Conservation (phyloP, 1,140 invertebrate genomes). For the Carcinoscorpius rotundicauda region DNA sequence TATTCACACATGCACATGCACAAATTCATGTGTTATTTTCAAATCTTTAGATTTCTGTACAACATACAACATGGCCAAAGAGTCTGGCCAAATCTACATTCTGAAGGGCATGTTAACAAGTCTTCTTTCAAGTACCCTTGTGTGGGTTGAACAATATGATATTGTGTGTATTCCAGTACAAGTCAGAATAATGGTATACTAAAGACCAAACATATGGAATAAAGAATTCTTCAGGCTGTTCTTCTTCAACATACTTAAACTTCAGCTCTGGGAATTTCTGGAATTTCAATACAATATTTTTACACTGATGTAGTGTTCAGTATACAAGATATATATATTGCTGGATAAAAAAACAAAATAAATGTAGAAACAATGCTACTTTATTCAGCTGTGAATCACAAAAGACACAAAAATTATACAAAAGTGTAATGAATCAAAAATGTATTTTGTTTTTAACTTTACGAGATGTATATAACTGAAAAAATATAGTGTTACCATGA, state of each 20-base stretch:
- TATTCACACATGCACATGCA: no score
- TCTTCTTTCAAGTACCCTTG: constrained; percentile 5
- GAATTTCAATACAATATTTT: constrained; percentile 27
- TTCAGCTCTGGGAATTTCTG: constrained; percentile 98
- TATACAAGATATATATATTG: not conserved
- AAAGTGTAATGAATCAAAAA: no score
- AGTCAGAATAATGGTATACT: constrained; percentile 59
- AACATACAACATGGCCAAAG: no score
- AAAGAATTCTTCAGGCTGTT: constrained; percentile 97
- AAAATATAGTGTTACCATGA: no score
- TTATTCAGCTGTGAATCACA: not conserved
- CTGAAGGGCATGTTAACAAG: no score
- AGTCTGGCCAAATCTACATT: no score
- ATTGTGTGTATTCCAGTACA: constrained; percentile 55
- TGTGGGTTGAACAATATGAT: constrained; percentile 33
- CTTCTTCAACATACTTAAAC: constrained; percentile 98
- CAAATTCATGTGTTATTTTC: no score
- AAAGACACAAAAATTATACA: no score
- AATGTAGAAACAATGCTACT: constrained; percentile 6
- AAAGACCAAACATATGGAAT: constrained; percentile 97
- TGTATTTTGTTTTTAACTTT: no score
- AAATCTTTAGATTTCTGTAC: no score
- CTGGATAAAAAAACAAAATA: constrained; percentile 17
- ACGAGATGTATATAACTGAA: no score
- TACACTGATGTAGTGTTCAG: constrained; percentile 20